Base-by-base conservation (phyloP, 2,888 invertebrate genomes). In the Pogonocherus hispidulus region DNA sequence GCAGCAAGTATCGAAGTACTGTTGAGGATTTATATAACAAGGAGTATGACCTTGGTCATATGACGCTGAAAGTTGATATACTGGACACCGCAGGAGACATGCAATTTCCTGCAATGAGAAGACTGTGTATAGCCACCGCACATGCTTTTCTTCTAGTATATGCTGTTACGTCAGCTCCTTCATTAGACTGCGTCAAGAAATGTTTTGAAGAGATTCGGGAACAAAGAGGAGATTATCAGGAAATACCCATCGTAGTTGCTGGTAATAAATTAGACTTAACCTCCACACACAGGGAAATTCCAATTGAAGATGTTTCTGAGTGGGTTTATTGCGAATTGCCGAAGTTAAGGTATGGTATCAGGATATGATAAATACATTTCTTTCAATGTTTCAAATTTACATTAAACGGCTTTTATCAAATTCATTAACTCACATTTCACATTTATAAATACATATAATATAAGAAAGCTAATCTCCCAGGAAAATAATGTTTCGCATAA, bases 91-190 rank as follows among this genome's bases (percentile, higher is more conserved):
- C 92, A 11, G 95, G 95, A 19, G 94, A 95, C 83, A 91, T 94
- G 85, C 94, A 94, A 83, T 96, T 96, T 85, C 96, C 96, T 6
- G 96, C 95, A 66, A 96, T 96, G 96, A 88, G 95, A 72, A 88
- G 94, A 63, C 87, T 96, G 71, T 94, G 94, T 79, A 94, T 96
- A 79, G 93, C 94, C 41, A 95, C 93, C 1, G 95, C 95, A 37
- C 93, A 95, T 84, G 96, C 95, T 63, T 96, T 96, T 83, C 89
- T 96, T 63, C 87, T 96, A 68, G 95, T 96, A 18, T 96, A 95
- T 84, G 91, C 93, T 57, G 90, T 93, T 51, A 93, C 94, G 56
- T 92, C 93, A 59, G 89, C 89, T 67, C 88, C 91, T 56, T 93
- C 93, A 66, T 93, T 94, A 82, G 90, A 89, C 72, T 90, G 90